These are phyloP conservation scores for Prunella strophiata DNA, from an alignment of 2,797 vertebrate genomes.

Conservation along the genomic window DNA sequence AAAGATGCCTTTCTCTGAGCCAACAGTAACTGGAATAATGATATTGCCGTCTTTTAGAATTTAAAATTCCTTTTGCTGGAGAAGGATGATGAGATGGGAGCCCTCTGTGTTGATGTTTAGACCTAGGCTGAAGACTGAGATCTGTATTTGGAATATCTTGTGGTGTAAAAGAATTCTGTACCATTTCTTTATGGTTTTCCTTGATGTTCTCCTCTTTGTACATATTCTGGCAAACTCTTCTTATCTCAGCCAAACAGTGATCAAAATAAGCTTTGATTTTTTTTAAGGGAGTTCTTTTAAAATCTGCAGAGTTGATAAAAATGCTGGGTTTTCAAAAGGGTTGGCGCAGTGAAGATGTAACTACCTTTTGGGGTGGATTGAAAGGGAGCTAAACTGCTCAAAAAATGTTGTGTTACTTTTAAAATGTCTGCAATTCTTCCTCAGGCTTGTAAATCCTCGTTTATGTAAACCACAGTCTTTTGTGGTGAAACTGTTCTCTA, in stretches of 20 bases:
- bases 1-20: neutral
- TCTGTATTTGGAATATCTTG: slow-evolving; percentile 3
- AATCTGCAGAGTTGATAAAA: neutral
- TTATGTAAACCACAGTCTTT: slow-evolving; percentile 31
- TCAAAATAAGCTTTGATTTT: slow-evolving; percentile 28
- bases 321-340: neutral
- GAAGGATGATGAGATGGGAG: neutral
- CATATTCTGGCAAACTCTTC: neutral
- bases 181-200: slow-evolving; percentile 8
- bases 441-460: slow-evolving; percentile 9
- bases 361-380: neutral
- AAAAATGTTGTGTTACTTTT: neutral
- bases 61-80: neutral
- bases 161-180: slow-evolving; percentile 1
- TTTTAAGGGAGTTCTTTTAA: neutral
- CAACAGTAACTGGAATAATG: neutral
- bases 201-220: slow-evolving; percentile 42
- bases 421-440: slow-evolving; percentile 6
- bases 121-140: neutral
- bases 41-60: neutral
- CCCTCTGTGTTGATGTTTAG: neutral
- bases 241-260: slow-evolving; percentile 5
- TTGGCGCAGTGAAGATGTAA: neutral
- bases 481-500: slow-evolving; percentile 14
- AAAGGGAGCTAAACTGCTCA: neutral